These are phyloP conservation scores for Sipunculus nudus DNA, from an alignment of 2,888 invertebrate species.

Conservation along the genomic window DNA sequence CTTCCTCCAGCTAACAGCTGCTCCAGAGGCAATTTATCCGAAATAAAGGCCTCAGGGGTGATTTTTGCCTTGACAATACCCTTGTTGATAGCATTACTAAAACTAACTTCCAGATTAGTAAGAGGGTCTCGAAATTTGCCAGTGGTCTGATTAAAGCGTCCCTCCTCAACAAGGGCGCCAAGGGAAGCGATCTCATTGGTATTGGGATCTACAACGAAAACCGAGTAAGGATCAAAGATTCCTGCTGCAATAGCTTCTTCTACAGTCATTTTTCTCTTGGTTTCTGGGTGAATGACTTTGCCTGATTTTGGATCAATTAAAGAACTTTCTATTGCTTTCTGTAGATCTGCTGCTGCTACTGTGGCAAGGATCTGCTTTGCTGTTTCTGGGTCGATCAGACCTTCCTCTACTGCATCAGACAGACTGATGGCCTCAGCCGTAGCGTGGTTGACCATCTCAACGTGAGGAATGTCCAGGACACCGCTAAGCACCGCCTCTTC, in stretches of 20 bases:
- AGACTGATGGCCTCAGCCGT: conserved; percentile 41
- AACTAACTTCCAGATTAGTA: conserved; percentile 72
- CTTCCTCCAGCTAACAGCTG: conserved; percentile 55
- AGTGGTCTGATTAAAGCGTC: conserved; percentile 72
- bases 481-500: conserved; percentile 62
- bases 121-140: conserved; percentile 74
- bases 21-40: conserved; percentile 50
- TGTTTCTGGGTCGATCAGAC: conserved; percentile 18
- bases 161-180: conserved; percentile 50
- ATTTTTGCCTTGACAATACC: conserved; percentile 69
- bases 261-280: conserved; percentile 71
- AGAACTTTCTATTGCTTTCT: conserved; percentile 60
- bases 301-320: conserved; percentile 67
- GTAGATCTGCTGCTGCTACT: conserved; percentile 64
- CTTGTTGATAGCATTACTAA: conserved; percentile 81
- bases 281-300: conserved; percentile 62
- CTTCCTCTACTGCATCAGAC: conserved; percentile 47
- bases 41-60: conserved; percentile 46
- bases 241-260: conserved; percentile 79
- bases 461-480: conserved; percentile 41
- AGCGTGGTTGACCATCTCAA: conserved; percentile 17
- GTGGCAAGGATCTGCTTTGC: conserved; percentile 50
- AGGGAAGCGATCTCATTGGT: conserved; percentile 54
- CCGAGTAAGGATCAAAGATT: conserved; percentile 49
- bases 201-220: conserved; percentile 59